Percentiles rank a stretch among this genome's conserved stretches.
These are phyloP conservation scores for Zingel zingel DNA, from an alignment of 2,113 vertebrate genomes.

Conservation along the genomic window DNA sequence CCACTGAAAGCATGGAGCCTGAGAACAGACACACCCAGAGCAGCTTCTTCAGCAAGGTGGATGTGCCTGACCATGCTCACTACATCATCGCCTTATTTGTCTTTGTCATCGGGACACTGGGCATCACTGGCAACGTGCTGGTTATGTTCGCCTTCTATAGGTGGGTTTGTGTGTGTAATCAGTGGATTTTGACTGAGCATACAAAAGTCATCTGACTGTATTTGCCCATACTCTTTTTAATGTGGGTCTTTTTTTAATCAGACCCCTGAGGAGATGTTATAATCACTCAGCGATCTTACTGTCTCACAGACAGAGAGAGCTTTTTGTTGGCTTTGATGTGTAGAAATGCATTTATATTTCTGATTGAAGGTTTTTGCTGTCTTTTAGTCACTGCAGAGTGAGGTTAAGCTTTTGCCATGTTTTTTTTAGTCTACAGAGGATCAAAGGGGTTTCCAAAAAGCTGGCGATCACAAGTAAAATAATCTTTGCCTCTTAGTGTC, in stretches of 20 bases:
- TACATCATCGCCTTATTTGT: slow-evolving; percentile 89
- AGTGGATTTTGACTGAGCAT: no score
- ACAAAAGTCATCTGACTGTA: no score
- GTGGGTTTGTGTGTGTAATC: slow-evolving; percentile 73
- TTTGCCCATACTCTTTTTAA: not conserved
- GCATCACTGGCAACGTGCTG: slow-evolving; percentile 90
- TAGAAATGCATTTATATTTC: not conserved
- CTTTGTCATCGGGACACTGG: slow-evolving; percentile 90
- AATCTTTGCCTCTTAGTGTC: slow-evolving; percentile 25
- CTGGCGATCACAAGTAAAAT: slow-evolving; percentile 25
- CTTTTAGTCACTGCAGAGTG: not conserved
- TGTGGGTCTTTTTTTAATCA: not conserved
- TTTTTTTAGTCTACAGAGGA: not conserved
- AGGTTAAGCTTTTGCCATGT: not conserved
- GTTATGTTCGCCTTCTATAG: slow-evolving; percentile 96
- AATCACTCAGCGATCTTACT: not conserved
- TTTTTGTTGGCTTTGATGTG: no score
- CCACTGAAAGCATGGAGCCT: slow-evolving; percentile 77
- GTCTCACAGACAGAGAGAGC: not conserved
- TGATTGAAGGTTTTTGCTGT: not conserved
- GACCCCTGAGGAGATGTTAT: not conserved
- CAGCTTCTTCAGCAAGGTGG: slow-evolving; percentile 82
- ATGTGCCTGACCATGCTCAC: slow-evolving; percentile 91
- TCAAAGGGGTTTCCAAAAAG: slow-evolving; percentile 30
- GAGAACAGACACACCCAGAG: slow-evolving; percentile 79